A percentile compares a stretch with the other conserved stretches of the same genome.
phyloP scores from a whole-genome alignment of 2,113 vertebrate species.

The Eretmochelys imbricata region DNA sequence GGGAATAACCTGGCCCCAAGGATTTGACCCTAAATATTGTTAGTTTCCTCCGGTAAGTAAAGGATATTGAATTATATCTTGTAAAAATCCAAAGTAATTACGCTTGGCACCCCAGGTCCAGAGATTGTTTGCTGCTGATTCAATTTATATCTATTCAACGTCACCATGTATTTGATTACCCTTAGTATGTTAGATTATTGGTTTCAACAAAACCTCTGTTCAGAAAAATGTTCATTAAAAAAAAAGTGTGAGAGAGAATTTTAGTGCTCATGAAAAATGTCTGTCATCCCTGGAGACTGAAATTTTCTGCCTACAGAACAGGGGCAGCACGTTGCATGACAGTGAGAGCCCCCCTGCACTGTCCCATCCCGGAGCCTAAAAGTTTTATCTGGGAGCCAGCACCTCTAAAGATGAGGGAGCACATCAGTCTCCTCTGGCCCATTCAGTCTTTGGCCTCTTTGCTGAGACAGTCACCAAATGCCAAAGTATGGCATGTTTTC shows the following conservation, averaged over 20 bases:
- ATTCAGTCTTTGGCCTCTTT: not conserved
- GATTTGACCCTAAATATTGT: not conserved
- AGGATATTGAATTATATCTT: not conserved
- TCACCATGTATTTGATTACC: not conserved
- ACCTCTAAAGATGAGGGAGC: not conserved
- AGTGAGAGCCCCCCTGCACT: not conserved
- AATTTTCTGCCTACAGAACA: slow-evolving; percentile 14
- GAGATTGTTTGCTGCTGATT: not conserved
- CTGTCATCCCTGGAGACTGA: not conserved
- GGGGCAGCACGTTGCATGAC: not conserved
- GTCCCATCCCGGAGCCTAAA: not conserved
- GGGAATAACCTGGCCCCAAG: not conserved
- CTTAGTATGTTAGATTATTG: slow-evolving; percentile 10
- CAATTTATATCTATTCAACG: not conserved
- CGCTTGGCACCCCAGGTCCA: not conserved
- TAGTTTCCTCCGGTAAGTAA: not conserved
- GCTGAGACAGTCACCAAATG: not conserved
- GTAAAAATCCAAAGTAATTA: not conserved
- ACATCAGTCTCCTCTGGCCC: not conserved
- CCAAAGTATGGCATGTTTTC: not conserved
- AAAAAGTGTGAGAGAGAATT: not conserved
- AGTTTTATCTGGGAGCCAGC: not conserved
- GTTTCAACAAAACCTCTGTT: slow-evolving; percentile 26
- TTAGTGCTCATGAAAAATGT: slow-evolving; percentile 30
- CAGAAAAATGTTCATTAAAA: not conserved